Conservation (phyloP, 2,888 invertebrate genomes). For the Chrysolina americana region DNA sequence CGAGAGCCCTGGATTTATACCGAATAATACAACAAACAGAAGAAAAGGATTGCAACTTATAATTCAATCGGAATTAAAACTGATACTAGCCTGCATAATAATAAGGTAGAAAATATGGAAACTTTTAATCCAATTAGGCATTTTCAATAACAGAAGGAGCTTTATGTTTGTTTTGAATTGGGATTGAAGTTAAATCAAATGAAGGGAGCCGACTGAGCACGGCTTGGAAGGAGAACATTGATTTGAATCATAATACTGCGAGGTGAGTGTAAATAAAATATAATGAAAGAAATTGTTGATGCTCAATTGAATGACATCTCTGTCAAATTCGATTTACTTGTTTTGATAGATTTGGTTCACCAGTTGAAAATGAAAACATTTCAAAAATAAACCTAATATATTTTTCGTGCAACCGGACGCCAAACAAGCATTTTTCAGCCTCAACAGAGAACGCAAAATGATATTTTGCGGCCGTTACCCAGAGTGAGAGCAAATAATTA, state of each 20-base stretch:
- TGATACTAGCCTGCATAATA: slow-evolving; percentile 52
- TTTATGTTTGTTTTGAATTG: slow-evolving; percentile 44
- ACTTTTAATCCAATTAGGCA: slow-evolving; percentile 47
- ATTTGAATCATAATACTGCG: slow-evolving; percentile 2
- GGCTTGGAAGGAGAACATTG: slow-evolving; percentile 24
- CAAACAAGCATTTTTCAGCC: no score
- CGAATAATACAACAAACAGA: slow-evolving; percentile 55
- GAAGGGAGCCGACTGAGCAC: slow-evolving; percentile 24
- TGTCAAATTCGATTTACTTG: no score
- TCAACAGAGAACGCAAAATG: no score
- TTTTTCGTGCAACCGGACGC: no score
- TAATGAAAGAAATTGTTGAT: background rate
- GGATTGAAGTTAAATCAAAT: slow-evolving; percentile 35
- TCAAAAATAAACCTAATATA: no score
- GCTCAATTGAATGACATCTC: background rate
- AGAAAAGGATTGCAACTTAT: slow-evolving; percentile 55
- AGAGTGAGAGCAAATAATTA: no score
- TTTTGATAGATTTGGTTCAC: no score
- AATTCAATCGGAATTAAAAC: slow-evolving; percentile 58
- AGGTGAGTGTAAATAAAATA: background rate
- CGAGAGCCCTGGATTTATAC: slow-evolving; percentile 31
- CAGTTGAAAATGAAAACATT: no score
- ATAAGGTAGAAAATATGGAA: slow-evolving; percentile 49
- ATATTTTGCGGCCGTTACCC: no score
- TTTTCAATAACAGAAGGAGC: slow-evolving; percentile 45